Conservation (phyloP, 2,888 invertebrate species). For the Diplolepis rosae region DNA sequence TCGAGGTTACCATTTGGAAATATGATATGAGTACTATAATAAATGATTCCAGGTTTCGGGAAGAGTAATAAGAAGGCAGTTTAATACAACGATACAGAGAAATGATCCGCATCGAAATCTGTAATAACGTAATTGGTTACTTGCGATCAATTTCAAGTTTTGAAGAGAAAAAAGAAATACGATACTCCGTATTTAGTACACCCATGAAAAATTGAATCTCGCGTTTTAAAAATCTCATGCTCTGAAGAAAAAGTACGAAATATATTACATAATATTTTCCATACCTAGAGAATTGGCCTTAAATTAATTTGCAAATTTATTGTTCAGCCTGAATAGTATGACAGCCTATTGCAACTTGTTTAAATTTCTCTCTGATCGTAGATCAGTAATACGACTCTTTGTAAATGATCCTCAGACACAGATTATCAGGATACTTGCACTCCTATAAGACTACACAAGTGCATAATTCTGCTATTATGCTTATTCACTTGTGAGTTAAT, state of each 20-base stretch:
- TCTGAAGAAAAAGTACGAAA: too few relatives aligned
- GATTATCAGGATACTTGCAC: slow-evolving; percentile 48
- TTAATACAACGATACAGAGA: slow-evolving; percentile 10
- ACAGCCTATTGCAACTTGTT: slow-evolving; percentile 50
- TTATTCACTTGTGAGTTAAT: background rate
- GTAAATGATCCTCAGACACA: slow-evolving; percentile 59
- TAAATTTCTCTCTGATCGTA: slow-evolving; percentile 55
- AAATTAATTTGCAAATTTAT: background rate
- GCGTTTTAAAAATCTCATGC: background rate
- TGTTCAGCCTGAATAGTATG: background rate
- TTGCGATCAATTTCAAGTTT: background rate
- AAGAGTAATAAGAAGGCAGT: background rate
- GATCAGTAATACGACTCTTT: slow-evolving; percentile 61
- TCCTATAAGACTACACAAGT: slow-evolving; percentile 40
- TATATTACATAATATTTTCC: too few relatives aligned
- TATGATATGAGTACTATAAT: background rate
- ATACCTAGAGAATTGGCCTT: too few relatives aligned
- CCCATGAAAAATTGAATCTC: background rate
- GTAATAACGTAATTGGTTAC: slow-evolving; percentile 3
- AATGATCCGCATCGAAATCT: slow-evolving; percentile 1
- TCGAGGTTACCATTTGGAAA: slow-evolving; percentile 13
- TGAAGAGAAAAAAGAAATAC: background rate
- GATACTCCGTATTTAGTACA: background rate
- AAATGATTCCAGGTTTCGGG: slow-evolving; percentile 3
- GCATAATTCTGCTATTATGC: slow-evolving; percentile 29